Evolutionary conservation across 2,797 vertebrate species (phyloP), one percentile per base, ranked within the genome.

Genomic region (Pristis pectinata): DNA sequence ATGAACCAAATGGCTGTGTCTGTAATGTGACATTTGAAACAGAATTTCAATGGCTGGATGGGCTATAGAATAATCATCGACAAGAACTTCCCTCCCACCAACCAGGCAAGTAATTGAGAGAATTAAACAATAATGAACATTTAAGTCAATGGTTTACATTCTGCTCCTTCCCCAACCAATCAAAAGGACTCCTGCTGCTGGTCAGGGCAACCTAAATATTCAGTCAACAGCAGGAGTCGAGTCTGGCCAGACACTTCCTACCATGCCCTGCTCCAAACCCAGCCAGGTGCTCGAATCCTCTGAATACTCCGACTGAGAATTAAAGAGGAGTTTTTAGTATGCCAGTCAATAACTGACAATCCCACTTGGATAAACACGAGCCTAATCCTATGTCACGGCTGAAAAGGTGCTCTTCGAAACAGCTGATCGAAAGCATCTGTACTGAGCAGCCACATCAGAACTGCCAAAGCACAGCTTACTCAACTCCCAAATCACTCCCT

Each of bases 321-420:
- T 67, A 41, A 41, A 64, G 7, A 41, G 59, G 5, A 37, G 56
- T 37, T 64, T 59, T 91, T 37, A 64, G n/a, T 67, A 10, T 22
- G 87, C 64, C 37, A 67, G 59, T 37, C 87, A 67, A 41, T 67
- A 67, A 64, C 87, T 9, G 17, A 8, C 87, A 64, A 19, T 89
- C 56, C 56, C 56, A 10, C 59, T 19, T 9, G 59, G 59, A 67
- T 91, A 91, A 91, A 24, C 37, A 61, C 64, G 64, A 67, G n/a
- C 87, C 87, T 41, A 91, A 91, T 91, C 87, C 87, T 37, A 22
- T 67, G 87, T 64, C 59, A 91, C 19, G 17, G 87, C 64, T 67
- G 87, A 64, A 91, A 91, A 91, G 59, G 87, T 91, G 87, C 61
- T n/a, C 59, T 64, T 91, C 53, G 59, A 91, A 64, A 64, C 61